These are phyloP conservation scores for Aphodius granarius DNA, from an alignment of 2,888 invertebrate genomes.

Conservation along the genomic window DNA sequence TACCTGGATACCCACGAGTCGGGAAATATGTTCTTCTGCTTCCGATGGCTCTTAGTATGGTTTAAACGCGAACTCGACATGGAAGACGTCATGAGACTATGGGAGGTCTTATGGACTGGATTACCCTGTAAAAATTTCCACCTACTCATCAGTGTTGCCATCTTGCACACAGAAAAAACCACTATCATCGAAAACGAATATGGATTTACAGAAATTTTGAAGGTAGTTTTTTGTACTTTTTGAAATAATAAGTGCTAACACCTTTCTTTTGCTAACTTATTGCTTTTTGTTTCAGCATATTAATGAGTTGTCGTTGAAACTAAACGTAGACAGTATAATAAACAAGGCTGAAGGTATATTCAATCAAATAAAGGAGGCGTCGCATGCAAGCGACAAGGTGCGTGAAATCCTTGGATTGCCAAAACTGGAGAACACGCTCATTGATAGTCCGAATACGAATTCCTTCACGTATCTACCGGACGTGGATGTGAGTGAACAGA, in stretches of 20 bases:
- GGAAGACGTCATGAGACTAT: slow-evolving; percentile 83
- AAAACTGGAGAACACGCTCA: slow-evolving; percentile 29
- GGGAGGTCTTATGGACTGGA: slow-evolving; percentile 97
- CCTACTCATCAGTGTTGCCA: slow-evolving; percentile 88
- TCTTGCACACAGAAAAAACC: slow-evolving; percentile 86
- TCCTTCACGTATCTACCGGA: slow-evolving; percentile 25
- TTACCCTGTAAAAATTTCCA: slow-evolving; percentile 95
- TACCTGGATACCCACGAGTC: slow-evolving; percentile 87
- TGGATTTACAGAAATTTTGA: slow-evolving; percentile 94
- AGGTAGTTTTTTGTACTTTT: slow-evolving; percentile 62
- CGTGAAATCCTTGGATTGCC: slow-evolving; percentile 71
- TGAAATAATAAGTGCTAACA: not conserved
- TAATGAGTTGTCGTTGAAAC: slow-evolving; percentile 88
- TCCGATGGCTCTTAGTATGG: slow-evolving; percentile 90
- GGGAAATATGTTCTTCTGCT: slow-evolving; percentile 98
- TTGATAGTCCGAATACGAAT: slow-evolving; percentile 24
- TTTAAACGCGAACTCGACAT: slow-evolving; percentile 94
- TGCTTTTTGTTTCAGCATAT: slow-evolving; percentile 74
- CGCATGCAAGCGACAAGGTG: slow-evolving; percentile 71
- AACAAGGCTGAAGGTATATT: slow-evolving; percentile 91
- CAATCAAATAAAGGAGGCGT: slow-evolving; percentile 76
- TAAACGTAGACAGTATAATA: slow-evolving; percentile 80
- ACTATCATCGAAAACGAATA: slow-evolving; percentile 88
- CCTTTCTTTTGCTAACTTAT: slow-evolving; percentile 10
- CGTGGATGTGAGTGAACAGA: slow-evolving; percentile 16